Conservation (phyloP, 2,113 vertebrate genomes). For the Trochalopteron elliotii region DNA sequence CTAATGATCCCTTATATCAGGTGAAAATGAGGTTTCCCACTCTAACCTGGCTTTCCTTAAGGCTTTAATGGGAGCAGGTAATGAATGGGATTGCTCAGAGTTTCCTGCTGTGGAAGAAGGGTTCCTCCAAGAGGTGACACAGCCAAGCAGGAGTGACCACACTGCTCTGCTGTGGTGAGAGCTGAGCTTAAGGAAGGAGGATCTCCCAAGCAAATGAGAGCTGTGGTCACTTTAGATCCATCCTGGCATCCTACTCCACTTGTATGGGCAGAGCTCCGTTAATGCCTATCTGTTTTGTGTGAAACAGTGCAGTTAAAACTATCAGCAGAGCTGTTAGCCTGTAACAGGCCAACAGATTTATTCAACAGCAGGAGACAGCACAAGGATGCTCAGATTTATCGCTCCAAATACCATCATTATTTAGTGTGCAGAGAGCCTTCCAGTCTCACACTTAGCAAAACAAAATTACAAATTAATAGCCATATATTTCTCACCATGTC, state of each 20-base stretch:
- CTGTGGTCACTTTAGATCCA: constrained; percentile 7
- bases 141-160: constrained; percentile 23
- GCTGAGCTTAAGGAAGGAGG: constrained; percentile 36
- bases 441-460: constrained; percentile 64
- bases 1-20: constrained; percentile 68
- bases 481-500: constrained; percentile 33
- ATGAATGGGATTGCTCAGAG: constrained; percentile 54
- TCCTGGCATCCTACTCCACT: constrained; percentile 28
- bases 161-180: constrained; percentile 11
- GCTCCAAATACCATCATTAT: constrained; percentile 50
- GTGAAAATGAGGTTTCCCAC: constrained; percentile 75
- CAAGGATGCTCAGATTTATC: constrained; percentile 60
- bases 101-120: constrained; percentile 43
- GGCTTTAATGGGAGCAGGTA: constrained; percentile 62
- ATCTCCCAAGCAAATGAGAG: constrained; percentile 4
- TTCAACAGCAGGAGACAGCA: constrained; percentile 36
- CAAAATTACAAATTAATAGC: constrained; percentile 64
- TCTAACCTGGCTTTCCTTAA: constrained; percentile 57
- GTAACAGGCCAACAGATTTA: constrained; percentile 49
- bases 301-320: constrained; percentile 39
- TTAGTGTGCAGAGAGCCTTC: constrained; percentile 22
- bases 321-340: constrained; percentile 5
- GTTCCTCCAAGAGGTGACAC: background rate
- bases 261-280: background rate
- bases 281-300: background rate